Evolutionary conservation across 2,797 vertebrate species (phyloP).

Genomic region (Lemur catta): DNA sequence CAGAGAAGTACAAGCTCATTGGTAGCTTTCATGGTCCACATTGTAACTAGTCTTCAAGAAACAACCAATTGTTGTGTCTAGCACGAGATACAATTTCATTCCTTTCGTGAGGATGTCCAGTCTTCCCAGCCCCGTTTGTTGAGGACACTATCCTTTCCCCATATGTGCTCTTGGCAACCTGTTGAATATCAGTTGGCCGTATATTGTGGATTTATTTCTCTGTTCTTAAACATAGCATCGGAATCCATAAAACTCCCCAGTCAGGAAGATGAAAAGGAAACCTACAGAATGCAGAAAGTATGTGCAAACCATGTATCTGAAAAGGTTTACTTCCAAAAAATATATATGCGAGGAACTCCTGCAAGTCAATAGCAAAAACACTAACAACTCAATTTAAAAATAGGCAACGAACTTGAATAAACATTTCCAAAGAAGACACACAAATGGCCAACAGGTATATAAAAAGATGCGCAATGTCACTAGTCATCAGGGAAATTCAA

Average conservation of each 20-base stretch:
- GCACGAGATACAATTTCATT: neutral
- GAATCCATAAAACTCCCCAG: neutral
- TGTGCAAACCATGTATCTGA: neutral
- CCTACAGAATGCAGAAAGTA: neutral
- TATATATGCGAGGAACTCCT: neutral
- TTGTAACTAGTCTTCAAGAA: neutral
- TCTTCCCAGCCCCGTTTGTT: neutral
- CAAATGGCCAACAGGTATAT: no score
- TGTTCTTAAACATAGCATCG: neutral
- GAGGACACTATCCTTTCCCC: neutral
- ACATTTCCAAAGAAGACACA: neutral
- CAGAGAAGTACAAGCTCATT: neutral
- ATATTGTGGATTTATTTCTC: neutral
- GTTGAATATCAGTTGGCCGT: no score
- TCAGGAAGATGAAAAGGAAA: neutral
- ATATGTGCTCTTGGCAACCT: neutral
- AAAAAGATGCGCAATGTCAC: neutral
- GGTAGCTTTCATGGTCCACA: fast-evolving
- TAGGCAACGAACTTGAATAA: neutral
- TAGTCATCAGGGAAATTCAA: no score
- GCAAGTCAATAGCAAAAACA: neutral
- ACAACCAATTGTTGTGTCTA: neutral
- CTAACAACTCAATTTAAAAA: neutral
- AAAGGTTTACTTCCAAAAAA: neutral
- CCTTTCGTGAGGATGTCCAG: neutral